These are phyloP conservation scores for Ptychoptera contaminata DNA, from an alignment of 2,888 invertebrate species.

Conservation along the genomic window DNA sequence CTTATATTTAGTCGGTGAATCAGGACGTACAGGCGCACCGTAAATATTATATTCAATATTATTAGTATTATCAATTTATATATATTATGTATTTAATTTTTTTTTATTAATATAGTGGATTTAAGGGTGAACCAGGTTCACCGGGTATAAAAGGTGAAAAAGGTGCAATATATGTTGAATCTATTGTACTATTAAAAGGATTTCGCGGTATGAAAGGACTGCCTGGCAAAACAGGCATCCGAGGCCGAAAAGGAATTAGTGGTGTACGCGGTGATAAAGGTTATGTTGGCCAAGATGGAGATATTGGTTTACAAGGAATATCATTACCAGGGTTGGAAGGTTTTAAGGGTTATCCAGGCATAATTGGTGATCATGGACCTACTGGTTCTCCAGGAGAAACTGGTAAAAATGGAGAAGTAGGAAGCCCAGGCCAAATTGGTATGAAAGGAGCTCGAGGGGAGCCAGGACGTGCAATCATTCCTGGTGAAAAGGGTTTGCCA, in stretches of 20 bases:
- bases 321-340: conserved; percentile 39
- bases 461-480: conserved; percentile 22
- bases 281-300: conserved; percentile 32
- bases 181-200: conserved; percentile 6
- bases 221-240: conserved; percentile 5
- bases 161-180: not conserved
- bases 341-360: conserved; percentile 48
- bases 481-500: conserved; percentile 27
- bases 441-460: conserved; percentile 32
- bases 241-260: conserved; percentile 12
- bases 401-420: conserved; percentile 31
- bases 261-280: conserved; percentile 26
- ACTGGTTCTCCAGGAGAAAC: conserved; percentile 42
- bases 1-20: conserved; percentile 20
- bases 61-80: too few relatives aligned
- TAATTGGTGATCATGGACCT: conserved; percentile 45
- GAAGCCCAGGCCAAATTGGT: conserved; percentile 27
- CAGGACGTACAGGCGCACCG: conserved; percentile 21
- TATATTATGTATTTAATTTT: too few relatives aligned
- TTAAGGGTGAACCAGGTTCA: conserved; percentile 33
- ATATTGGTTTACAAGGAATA: conserved; percentile 33
- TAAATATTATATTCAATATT: conserved; percentile 14
- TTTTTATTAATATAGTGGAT: conserved; percentile 21
- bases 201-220: conserved; percentile 6
- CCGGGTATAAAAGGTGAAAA: conserved; percentile 16